These are phyloP conservation scores for Nymphalis io DNA, from an alignment of 1,140 invertebrate species.

Conservation along the genomic window DNA sequence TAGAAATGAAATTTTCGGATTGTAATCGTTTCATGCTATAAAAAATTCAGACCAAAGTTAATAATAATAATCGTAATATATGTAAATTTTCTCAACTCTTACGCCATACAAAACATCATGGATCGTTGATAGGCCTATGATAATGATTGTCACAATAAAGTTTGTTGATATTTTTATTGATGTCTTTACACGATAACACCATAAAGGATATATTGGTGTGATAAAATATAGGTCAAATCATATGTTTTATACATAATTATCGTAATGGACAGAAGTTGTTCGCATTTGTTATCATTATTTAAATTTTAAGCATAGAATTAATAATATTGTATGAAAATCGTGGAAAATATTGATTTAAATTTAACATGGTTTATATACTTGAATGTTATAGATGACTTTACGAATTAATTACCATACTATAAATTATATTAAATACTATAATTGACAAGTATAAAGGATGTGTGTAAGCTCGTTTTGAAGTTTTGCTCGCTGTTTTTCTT, in stretches of 20 bases:
- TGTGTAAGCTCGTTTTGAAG: no score
- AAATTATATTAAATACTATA: no score
- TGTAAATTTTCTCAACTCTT: background rate
- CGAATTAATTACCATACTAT: no score
- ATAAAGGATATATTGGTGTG: conserved; percentile 35
- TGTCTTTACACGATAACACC: conserved; percentile 58
- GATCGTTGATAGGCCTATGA: conserved; percentile 52
- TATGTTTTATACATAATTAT: conserved; percentile 8
- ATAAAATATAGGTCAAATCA: conserved; percentile 28
- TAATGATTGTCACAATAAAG: conserved; percentile 67
- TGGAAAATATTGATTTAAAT: no score
- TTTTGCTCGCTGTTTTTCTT: no score
- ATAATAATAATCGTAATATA: background rate
- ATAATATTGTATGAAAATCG: no score
- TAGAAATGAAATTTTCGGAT: background rate
- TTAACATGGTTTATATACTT: no score
- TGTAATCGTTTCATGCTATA: background rate
- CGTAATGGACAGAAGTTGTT: conserved; percentile 8
- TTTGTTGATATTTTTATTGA: conserved; percentile 62
- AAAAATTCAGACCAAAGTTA: background rate
- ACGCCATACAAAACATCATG: conserved; percentile 23
- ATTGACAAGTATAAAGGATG: no score
- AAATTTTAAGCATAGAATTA: no score
- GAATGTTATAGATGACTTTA: no score
- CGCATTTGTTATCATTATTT: background rate